Conservation (phyloP, 92 coral and sea anemone genomes). For the Ricordea florida region DNA sequence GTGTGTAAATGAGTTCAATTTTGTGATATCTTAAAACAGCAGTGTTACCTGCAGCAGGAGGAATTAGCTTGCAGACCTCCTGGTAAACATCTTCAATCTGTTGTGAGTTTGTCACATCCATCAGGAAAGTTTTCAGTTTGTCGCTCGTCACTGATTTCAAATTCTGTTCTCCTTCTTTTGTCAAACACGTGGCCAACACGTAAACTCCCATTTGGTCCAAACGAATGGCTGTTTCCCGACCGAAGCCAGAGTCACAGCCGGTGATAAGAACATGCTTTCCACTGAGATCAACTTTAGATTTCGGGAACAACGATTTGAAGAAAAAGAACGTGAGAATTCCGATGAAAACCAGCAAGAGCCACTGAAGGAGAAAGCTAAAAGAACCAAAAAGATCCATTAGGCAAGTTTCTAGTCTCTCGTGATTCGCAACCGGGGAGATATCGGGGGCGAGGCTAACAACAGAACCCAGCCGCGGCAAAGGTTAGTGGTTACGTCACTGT, state of each 20-base stretch:
- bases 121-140: constrained; percentile 44
- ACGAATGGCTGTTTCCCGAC: constrained; percentile 58
- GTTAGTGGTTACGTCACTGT: no score
- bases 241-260: constrained; percentile 88
- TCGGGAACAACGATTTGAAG: background rate
- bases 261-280: constrained; percentile 71
- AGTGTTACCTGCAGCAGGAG: no score
- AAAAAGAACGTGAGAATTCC: constrained; percentile 1
- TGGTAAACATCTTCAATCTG: constrained; percentile 44
- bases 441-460: no score
- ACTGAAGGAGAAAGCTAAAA: no score
- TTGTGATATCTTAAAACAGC: no score
- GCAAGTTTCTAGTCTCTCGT: no score
- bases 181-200: constrained; percentile 85
- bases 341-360: constrained; percentile 9
- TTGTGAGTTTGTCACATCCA: constrained; percentile 81
- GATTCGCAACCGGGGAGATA: no score
- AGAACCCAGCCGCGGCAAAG: no score
- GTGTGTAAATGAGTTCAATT: no score
- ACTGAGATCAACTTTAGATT: background rate
- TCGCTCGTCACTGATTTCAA: constrained; percentile 60
- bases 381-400: no score
- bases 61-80: background rate
- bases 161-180: constrained; percentile 62
- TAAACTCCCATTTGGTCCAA: constrained; percentile 73